Evolutionary conservation across 2,888 invertebrate genomes (phyloP).

Genomic region (Euclidia mi): DNA sequence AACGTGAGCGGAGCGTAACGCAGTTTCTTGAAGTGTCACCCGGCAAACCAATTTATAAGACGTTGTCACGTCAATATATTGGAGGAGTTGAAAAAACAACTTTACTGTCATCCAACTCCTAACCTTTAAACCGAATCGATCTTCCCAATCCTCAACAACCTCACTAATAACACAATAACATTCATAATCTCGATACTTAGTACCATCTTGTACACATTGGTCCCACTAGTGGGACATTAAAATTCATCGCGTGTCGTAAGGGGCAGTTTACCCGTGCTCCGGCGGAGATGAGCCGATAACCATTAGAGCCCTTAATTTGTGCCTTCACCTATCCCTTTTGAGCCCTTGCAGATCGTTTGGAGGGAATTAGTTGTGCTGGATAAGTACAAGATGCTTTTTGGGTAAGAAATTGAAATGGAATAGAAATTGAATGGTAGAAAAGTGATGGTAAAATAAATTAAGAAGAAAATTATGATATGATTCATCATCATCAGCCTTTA

Average conservation of each 20-base stretch:
- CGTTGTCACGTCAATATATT: too few species aligned
- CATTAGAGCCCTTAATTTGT: slow-evolving; percentile 89
- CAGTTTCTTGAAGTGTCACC: too few species aligned
- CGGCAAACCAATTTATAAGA: too few species aligned
- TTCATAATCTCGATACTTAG: slow-evolving; percentile 7
- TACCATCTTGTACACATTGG: slow-evolving; percentile 24
- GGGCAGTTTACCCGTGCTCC: slow-evolving; percentile 77
- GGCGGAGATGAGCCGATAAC: slow-evolving; percentile 85
- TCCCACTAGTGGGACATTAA: slow-evolving; percentile 74
- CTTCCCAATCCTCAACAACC: slow-evolving; percentile 6
- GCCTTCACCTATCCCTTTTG: slow-evolving; percentile 88
- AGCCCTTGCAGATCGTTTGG: slow-evolving; percentile 86
- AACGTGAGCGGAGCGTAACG: too few species aligned
- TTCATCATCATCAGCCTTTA: too few species aligned
- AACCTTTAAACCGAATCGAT: too few species aligned
- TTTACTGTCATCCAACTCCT: background rate
- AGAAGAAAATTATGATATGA: too few species aligned
- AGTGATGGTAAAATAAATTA: too few species aligned
- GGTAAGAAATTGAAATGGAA: background rate
- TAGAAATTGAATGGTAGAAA: background rate
- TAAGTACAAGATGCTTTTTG: background rate
- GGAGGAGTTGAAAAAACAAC: too few species aligned
- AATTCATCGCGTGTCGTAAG: slow-evolving; percentile 84
- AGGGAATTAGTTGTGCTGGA: slow-evolving; percentile 57
- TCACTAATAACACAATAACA: slow-evolving; percentile 5